Base-by-base conservation (phyloP, 2,797 vertebrate species). In the Anomalospiza imberbis region DNA sequence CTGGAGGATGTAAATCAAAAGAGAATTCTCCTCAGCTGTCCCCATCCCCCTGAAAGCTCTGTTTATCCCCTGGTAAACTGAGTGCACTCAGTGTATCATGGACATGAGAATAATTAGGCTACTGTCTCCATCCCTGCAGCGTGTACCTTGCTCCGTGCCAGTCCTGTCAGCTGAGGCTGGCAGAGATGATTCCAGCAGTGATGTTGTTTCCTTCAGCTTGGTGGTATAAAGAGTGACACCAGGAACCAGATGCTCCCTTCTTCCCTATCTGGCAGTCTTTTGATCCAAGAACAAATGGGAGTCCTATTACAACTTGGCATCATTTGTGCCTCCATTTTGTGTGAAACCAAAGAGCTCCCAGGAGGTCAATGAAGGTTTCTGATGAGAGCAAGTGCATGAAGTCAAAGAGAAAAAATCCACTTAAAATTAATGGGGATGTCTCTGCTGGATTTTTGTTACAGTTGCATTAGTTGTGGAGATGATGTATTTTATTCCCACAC, bases 121-220 rank as follows among this genome's bases (percentile, higher is more conserved):
- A 72, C 89, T 96, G 94, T 93, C 55, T 67, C 66, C 74, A 13
- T 90, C 47, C 70, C 73, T 58, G 85, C 87, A 86, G 55, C 9
- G 28, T 54, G 87, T 62, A 44, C 87, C 72, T 88, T 58, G 5
- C 61, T 85, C 66, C 3, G 81, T 95, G 92, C 82, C 94, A 92
- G 75, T 40, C 28, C 86, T 65, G 83, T 91, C 93, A 95, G 95
- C 89, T 95, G 89, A 93, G 86, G 66, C 74, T 95, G 86, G 85
- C 91, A 94, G 89, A 81, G 85, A 94, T 48, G 60, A 85, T 86
- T 45, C 73, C 73, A 94, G 89, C 66, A 92, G 58, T 32, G 76
- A 82, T 28, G 18, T 42, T 36, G 82, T 88, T 91, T 80, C 32
- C 45, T 89, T 86, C 66, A 70, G 85, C 67, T 81, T 76, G 15